Evolutionary conservation across 2,888 invertebrate species (phyloP).

Genomic region (Apoda limacodes): DNA sequence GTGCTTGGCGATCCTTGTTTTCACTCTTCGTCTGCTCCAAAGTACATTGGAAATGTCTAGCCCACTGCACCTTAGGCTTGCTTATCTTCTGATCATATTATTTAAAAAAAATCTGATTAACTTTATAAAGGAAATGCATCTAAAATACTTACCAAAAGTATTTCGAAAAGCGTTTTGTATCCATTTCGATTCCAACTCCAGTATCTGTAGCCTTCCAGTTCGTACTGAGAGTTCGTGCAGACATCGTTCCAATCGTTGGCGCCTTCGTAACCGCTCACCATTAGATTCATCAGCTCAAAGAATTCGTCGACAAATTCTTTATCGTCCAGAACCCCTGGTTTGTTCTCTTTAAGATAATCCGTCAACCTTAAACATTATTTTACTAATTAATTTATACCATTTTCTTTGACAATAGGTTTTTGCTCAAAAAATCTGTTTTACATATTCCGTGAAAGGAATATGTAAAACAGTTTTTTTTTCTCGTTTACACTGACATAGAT

Average conservation of each 20-base stretch:
- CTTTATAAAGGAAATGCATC: background rate
- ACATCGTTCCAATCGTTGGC: slow-evolving; percentile 30
- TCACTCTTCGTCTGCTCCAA: too few relatives aligned
- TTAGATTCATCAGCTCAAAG: slow-evolving; percentile 23
- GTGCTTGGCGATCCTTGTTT: too few relatives aligned
- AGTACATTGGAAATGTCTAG: too few relatives aligned
- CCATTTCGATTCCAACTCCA: slow-evolving; percentile 30
- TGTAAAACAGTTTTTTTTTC: too few relatives aligned
- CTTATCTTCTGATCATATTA: too few relatives aligned
- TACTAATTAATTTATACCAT: too few relatives aligned
- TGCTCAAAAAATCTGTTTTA: too few relatives aligned
- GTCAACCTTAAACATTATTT: slow-evolving; percentile 22
- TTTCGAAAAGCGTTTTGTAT: slow-evolving; percentile 32
- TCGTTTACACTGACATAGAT: too few relatives aligned
- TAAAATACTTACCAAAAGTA: slow-evolving; percentile 24
- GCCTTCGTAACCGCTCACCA: slow-evolving; percentile 25
- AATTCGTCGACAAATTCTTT: slow-evolving; percentile 24
- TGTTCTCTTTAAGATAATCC: slow-evolving; percentile 22
- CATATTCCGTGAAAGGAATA: too few relatives aligned
- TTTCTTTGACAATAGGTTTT: too few relatives aligned
- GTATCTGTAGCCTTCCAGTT: slow-evolving; percentile 24
- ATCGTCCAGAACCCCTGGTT: slow-evolving; percentile 24
- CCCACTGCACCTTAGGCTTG: too few relatives aligned
- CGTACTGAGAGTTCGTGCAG: slow-evolving; percentile 20
- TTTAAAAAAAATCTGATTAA: too few relatives aligned